These are phyloP conservation scores for Valencia hispanica DNA, from an alignment of 2,797 vertebrate genomes.

Conservation along the genomic window DNA sequence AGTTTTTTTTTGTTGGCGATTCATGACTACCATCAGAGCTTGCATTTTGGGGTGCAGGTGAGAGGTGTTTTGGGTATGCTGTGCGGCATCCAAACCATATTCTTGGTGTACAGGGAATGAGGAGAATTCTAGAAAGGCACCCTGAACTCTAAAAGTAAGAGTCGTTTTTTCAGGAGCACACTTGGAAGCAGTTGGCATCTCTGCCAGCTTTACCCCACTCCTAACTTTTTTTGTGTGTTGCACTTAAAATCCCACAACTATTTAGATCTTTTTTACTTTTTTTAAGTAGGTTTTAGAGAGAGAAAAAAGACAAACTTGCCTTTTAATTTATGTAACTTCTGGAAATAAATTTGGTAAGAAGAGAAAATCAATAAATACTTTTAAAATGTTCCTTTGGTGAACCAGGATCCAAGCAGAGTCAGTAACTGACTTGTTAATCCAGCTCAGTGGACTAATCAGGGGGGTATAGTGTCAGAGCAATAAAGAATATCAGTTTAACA, in stretches of 20 bases:
- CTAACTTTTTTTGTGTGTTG: not conserved
- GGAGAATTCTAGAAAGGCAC: not conserved
- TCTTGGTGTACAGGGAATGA: not conserved
- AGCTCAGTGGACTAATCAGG: not conserved
- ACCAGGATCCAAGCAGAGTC: not conserved
- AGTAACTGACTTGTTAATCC: not conserved
- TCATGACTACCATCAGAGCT: not conserved
- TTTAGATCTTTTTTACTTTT: not conserved
- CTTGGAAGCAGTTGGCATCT: not conserved
- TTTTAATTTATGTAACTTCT: not conserved
- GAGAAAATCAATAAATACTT: not conserved
- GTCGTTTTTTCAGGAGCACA: not conserved
- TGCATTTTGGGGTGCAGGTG: not conserved
- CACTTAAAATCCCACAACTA: not conserved
- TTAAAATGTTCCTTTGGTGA: not conserved
- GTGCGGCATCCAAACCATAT: not conserved
- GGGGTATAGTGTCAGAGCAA: not conserved
- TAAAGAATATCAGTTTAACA: not conserved
- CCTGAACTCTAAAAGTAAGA: not conserved
- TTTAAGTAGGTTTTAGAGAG: not conserved
- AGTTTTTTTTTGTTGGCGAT: not conserved
- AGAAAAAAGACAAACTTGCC: not conserved
- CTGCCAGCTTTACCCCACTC: not conserved
- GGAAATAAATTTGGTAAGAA: not conserved
- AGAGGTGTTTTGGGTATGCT: not conserved